phyloP scores from a whole-genome alignment of 1,140 invertebrate genomes.

The Halesus radiatus region DNA sequence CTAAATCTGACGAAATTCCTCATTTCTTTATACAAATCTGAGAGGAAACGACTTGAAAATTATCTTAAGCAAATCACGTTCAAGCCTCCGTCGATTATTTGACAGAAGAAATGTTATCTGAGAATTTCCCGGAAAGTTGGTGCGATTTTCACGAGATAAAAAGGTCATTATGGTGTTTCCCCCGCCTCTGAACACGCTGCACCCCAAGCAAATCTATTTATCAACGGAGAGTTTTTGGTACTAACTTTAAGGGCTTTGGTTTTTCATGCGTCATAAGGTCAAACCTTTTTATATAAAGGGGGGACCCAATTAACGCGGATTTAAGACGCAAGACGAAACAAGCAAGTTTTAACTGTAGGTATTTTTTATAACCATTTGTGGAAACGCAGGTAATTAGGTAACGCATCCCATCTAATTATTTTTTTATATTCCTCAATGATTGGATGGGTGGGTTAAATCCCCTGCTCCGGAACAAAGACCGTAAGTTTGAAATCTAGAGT shows the following conservation, averaged over 20 bases:
- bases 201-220: neutral
- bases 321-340: no score
- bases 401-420: no score
- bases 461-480: no score
- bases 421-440: no score
- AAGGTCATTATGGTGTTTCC: constrained; percentile 19
- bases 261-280: neutral
- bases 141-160: constrained; percentile 8
- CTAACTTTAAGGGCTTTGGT: constrained; percentile 10
- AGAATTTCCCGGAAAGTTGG: constrained; percentile 8
- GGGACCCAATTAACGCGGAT: no score
- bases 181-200: neutral
- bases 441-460: no score
- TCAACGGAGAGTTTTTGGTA: neutral
- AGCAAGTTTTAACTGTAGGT: no score
- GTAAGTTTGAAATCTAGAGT: no score
- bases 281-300: neutral
- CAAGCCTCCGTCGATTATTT: constrained; percentile 27
- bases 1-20: neutral
- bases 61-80: constrained; percentile 28
- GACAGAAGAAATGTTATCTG: constrained; percentile 15
- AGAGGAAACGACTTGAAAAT: constrained; percentile 6
- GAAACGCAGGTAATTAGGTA: no score
- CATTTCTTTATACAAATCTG: neutral
- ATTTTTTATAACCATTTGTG: no score